phyloP scores from a whole-genome alignment of 2,888 invertebrate genomes.

The Acholoe squamosa region DNA sequence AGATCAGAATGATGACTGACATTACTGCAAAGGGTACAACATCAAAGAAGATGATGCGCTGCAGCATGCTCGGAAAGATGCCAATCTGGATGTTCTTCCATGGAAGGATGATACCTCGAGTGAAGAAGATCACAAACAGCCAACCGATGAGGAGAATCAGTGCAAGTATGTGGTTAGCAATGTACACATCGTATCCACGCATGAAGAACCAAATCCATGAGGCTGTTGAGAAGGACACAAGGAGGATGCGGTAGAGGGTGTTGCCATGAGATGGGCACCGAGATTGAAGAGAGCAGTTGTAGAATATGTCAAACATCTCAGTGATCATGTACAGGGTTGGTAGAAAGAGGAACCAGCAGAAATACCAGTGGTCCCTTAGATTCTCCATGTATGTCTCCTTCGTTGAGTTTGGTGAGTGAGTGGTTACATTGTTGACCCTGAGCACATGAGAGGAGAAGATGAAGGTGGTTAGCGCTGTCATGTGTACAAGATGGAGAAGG shows the following conservation, averaged over 20 bases:
- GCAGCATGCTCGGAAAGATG: slow-evolving; percentile 21
- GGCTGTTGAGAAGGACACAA: neutral
- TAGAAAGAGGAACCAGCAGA: neutral
- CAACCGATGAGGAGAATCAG: neutral
- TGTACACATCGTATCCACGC: neutral
- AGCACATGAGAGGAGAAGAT: neutral
- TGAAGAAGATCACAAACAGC: slow-evolving; percentile 17
- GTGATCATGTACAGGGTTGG: neutral
- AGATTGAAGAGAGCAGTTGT: too few species aligned
- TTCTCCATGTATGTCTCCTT: neutral
- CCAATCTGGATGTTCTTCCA: slow-evolving; percentile 18
- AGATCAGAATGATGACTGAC: neutral
- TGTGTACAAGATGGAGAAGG: neutral
- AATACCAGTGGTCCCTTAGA: neutral
- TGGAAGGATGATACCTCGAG: neutral
- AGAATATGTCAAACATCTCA: neutral
- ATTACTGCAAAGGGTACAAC: neutral
- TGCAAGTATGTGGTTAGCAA: neutral
- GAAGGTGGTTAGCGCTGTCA: neutral
- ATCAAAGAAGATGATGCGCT: slow-evolving; percentile 1
- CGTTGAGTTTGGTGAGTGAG: neutral
- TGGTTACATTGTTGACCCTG: neutral
- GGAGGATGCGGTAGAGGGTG: neutral
- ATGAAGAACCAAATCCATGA: neutral
- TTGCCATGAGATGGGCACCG: neutral